Base-by-base conservation (phyloP, 1,140 invertebrate genomes). In the Lerema accius region DNA sequence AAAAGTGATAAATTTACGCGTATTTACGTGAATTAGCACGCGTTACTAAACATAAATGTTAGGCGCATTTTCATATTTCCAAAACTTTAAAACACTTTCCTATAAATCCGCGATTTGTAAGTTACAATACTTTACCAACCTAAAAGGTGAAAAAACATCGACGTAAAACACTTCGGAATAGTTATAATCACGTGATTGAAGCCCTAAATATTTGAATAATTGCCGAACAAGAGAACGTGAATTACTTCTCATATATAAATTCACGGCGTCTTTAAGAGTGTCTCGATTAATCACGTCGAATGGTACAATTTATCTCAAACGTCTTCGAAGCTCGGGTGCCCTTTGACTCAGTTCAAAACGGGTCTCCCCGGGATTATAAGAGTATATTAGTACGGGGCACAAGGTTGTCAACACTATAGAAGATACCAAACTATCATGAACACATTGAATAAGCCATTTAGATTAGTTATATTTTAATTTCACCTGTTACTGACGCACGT, bases 241-340 rank as follows among this genome's bases (percentile, higher is more conserved):
- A 32, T 32, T 7, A 4, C 28, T 9, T 4, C 9, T 32, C 28
- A 32, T 7, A 32, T 32, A 3, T 4, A 32, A 32, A 32, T 7
- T 32, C 7, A 32, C 28, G 9, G 1, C 9, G 4, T 9, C 4
- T 32, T 9, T 32, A 32, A 32, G 28, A 23, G 14, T n/a, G 56
- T 46, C 63, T 58, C 63, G 62, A 73, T 73, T 67, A 73, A 73
- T 73, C 71, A 73, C 62, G 65, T 53, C 50, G 59, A 73, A 67
- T 62, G 58, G 50, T 67, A 50, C 62, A 51, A 73, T 73, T 67
- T 55, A 65, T 70, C 71, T 73, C 59, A 19, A 50, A 35, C 9
- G 48, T 50, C 48, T 35, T 50, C 28, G 48, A 9, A 32, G 28
- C 28, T 7, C 28, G 9, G 9, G 28, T 32, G 28, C 28, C 4